Evolutionary conservation across 2,888 invertebrate genomes (phyloP), one percentile per base, ranked within the genome.

Genomic region (Salticus scenicus): DNA sequence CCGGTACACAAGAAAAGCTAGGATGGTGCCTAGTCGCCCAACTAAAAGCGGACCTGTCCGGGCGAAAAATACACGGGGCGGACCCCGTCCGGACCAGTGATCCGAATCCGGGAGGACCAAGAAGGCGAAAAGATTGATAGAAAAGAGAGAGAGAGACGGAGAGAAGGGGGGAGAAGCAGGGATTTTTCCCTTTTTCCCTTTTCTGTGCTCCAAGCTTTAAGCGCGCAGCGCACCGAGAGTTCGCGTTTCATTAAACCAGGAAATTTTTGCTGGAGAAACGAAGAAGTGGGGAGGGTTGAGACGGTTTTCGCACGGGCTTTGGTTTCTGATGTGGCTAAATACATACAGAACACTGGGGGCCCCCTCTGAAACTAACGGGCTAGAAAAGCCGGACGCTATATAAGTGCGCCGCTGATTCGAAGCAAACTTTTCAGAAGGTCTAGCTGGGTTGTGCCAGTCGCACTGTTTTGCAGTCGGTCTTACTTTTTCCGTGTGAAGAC

Each of bases 191-290:
- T 74, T 74, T 81, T 81, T 81, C 82, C 82, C 82, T 82, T 74
- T 79, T 75, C 37, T 31, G 63, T 41, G 80, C 75, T 76, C 64
- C 72, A 47, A 71, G 82, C 87, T 83, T 79, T 83, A 80, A 78
- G 83, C 75, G 79, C 69, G 82, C 87, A 87, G 67, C 66, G 83
- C 87, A 83, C 69, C 87, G 87, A 81, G 51, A 83, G 75, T 87
- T 87, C 87, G 78, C 87, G 87, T 87, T 87, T 87, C 87, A 87
- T 87, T 87, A 83, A 78, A 83, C 87, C 82, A 72, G 79, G 83
- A 87, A 87, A 87, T 87, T 87, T 87, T 87, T 87, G 87, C 87
- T 76, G 70, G 78, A 78, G 86, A 69, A 74, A 66, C 75, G 66
- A 75, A 75, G 30, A 42, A 24, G 66, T 51, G 47, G 51, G 41